Evolutionary conservation across 2,113 vertebrate genomes (phyloP), one percentile per base, ranked within the genome.

Genomic region (Columbina picui): DNA sequence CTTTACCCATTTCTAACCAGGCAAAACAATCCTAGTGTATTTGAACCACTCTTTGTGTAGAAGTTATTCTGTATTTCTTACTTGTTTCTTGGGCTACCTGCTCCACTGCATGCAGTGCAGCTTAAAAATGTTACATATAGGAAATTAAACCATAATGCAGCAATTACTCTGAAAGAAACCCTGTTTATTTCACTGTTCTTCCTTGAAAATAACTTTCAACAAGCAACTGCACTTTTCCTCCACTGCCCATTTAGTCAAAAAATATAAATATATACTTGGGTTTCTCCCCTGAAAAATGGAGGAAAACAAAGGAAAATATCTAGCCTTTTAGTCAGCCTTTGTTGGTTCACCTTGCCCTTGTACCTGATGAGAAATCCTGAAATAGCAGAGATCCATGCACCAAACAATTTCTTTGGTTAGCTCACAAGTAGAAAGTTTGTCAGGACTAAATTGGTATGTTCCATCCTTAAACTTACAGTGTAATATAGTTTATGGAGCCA

Each of bases 141-240:
- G 76, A 77, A 93, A 77, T 57, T 2, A 19, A 68, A 34, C 8
- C 16, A 21, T 14, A 52, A 15, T 29, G 6, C 2, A 3, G 19
- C 52, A 64, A 55, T 71, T 55, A 32, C 4, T 32, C 6, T 1
- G 14, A 14, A 4, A 36, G 38, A 41, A 52, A 1, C 0, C 6
- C 5, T 14, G 9, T 7, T 74, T 19, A 41, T 84, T 64, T 74
- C 47, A 26, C 0, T 3, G 3, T 50, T 64, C 34, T 79, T 71
- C 32, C 52, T 68, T 63, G 47, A 47, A 60, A 20, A 22, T 5
- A 45, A 20, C 41, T 87, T 87, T 78, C 32, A 67, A 52, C 41
- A 10, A 78, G 32, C 10, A 59, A 10, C 9, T 34, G 25, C 8
- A 21, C 4, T 39, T 92, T 49, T 76, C 17, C 18, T 84, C 19